Evolutionary conservation across 2,113 vertebrate genomes (phyloP).

Genomic region (Hucho hucho): DNA sequence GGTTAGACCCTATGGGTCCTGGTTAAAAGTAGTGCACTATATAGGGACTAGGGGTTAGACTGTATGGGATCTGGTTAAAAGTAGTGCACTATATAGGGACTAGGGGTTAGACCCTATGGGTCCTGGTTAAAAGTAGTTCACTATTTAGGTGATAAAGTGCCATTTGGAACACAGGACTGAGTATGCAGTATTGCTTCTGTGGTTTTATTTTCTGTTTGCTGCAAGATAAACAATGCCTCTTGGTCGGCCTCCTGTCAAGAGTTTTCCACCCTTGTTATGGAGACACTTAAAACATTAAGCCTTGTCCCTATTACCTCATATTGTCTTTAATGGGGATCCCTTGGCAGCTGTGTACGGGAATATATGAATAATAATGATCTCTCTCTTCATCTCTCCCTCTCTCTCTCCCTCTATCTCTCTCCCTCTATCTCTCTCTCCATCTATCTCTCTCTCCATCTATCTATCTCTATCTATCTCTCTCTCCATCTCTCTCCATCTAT

Average conservation of each 20-base stretch:
- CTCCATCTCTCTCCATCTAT: background rate
- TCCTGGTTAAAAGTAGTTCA: too few species aligned
- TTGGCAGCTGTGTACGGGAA: constrained; percentile 44
- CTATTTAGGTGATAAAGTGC: too few species aligned
- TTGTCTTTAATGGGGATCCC: constrained; percentile 67
- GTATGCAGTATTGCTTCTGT: too few species aligned
- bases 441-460: background rate
- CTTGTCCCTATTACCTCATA: constrained; percentile 65
- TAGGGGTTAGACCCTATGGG: too few species aligned
- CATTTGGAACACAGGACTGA: too few species aligned
- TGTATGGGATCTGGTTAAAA: too few species aligned
- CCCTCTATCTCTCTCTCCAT: background rate
- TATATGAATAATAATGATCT: constrained; percentile 64
- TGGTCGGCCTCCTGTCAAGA: constrained; percentile 43
- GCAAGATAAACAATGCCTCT: constrained; percentile 37
- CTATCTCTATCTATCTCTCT: background rate
- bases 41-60: too few species aligned
- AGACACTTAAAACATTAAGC: constrained; percentile 64
- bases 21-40: too few species aligned
- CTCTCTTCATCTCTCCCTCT: background rate
- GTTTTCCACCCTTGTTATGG: constrained; percentile 49
- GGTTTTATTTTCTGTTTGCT: background rate
- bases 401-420: background rate
- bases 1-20: too few species aligned
- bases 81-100: too few species aligned